phyloP scores from a whole-genome alignment of 2,888 invertebrate genomes.

The Idaea aversata region DNA sequence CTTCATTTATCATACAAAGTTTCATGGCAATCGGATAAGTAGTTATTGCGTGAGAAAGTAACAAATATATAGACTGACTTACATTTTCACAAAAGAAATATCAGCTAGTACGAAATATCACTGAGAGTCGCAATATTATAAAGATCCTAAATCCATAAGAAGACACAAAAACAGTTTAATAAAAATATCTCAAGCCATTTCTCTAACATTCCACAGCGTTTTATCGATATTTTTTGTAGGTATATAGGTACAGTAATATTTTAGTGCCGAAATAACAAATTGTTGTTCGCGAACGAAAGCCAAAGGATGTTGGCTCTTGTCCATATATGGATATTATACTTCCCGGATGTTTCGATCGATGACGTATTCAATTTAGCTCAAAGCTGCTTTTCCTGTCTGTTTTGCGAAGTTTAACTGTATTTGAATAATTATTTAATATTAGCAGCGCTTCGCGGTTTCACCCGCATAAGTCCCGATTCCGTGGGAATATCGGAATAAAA shows the following conservation, averaged over 20 bases:
- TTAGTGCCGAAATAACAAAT: conserved; percentile 13
- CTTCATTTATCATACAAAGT: too few species aligned
- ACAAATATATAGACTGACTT: too few species aligned
- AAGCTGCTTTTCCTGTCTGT: background rate
- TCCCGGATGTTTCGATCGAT: background rate
- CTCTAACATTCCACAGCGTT: conserved; percentile 7
- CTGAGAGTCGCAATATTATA: background rate
- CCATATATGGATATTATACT: conserved; percentile 13
- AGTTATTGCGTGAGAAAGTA: too few species aligned
- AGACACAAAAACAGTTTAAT: background rate
- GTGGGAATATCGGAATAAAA: too few species aligned
- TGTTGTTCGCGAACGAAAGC: conserved; percentile 6
- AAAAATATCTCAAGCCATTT: background rate
- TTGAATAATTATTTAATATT: too few species aligned
- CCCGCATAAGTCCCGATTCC: too few species aligned
- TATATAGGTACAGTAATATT: conserved; percentile 7
- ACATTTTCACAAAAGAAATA: too few species aligned
- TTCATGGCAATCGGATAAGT: too few species aligned
- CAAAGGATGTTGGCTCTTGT: conserved; percentile 12
- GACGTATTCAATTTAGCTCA: background rate
- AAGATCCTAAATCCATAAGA: background rate
- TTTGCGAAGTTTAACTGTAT: too few species aligned
- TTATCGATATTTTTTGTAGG: conserved; percentile 11
- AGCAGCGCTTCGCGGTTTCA: too few species aligned
- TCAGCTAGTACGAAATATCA: background rate